Percentiles rank a stretch among this genome's conserved stretches.
Conservation (phyloP, 2,113 vertebrate genomes). For the Pipra filicauda region DNA sequence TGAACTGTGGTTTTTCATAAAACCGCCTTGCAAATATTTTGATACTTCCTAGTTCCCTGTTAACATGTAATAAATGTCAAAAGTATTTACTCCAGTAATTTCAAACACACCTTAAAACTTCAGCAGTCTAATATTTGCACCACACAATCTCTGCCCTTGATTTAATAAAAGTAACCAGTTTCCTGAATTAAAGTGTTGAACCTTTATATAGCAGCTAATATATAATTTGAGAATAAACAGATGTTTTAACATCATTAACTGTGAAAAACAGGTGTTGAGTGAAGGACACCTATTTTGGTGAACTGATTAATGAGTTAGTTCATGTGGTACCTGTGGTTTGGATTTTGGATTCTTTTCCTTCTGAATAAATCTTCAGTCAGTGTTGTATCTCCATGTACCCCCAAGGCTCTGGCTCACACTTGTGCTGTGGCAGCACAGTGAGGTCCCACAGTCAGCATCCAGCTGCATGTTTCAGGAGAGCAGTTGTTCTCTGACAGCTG, state of each 20-base stretch:
- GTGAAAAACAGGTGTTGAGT: not conserved
- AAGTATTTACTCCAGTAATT: not conserved
- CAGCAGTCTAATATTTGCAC: not conserved
- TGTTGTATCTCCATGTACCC: not conserved
- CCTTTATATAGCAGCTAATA: not conserved
- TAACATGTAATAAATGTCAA: not conserved
- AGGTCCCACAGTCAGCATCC: not conserved
- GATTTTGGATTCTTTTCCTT: not conserved
- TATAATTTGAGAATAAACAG: not conserved
- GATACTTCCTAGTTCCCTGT: not conserved
- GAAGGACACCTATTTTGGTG: not conserved
- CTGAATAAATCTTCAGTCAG: not conserved
- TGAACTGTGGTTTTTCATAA: not conserved
- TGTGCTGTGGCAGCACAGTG: not conserved
- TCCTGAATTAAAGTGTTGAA: not conserved
- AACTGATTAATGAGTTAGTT: constrained; percentile 1
- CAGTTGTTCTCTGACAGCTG: not conserved
- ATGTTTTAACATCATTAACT: constrained; percentile 1
- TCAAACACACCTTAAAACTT: not conserved
- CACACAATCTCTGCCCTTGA: not conserved
- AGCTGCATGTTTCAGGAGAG: not conserved
- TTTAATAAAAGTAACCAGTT: not conserved
- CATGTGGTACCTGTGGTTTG: not conserved
- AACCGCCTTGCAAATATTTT: not conserved
- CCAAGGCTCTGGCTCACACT: not conserved